A percentile compares a stretch with the other conserved stretches of the same genome.
These are phyloP conservation scores for Yponomeuta sedellus DNA, from an alignment of 2,888 invertebrate species.

Conservation along the genomic window DNA sequence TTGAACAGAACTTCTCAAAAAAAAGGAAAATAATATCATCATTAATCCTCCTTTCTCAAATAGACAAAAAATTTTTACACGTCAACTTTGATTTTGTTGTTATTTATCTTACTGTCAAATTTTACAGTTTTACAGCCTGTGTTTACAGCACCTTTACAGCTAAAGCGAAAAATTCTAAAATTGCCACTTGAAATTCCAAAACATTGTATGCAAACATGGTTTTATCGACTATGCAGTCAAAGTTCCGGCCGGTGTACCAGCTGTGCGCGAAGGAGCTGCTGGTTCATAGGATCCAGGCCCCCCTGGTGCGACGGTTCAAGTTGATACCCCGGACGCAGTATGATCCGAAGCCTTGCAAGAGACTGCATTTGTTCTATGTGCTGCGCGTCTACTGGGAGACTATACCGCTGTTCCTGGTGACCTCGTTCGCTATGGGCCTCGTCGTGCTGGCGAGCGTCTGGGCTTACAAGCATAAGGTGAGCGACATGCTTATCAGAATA, in stretches of 20 bases:
- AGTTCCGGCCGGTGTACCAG: neutral
- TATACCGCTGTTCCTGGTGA: slow-evolving; percentile 45
- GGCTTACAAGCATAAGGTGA: slow-evolving; percentile 47
- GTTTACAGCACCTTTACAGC: neutral
- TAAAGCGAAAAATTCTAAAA: neutral
- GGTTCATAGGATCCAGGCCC: neutral
- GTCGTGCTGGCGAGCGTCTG: slow-evolving; percentile 33
- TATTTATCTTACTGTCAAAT: too few relatives aligned
- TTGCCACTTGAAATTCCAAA: neutral
- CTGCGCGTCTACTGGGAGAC: slow-evolving; percentile 50
- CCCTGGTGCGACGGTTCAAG: slow-evolving; percentile 10
- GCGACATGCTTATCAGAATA: slow-evolving; percentile 7
- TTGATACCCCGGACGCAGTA: slow-evolving; percentile 53
- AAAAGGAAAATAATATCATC: too few relatives aligned
- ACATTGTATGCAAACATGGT: neutral
- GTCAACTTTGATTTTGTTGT: too few relatives aligned
- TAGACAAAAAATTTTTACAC: too few relatives aligned
- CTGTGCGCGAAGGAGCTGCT: neutral
- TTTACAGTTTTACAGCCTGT: too few relatives aligned
- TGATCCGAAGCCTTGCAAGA: slow-evolving; percentile 41
- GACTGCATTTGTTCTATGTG: slow-evolving; percentile 31
- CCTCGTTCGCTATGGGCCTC: slow-evolving; percentile 28
- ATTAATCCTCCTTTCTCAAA: too few relatives aligned
- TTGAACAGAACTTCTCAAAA: too few relatives aligned
- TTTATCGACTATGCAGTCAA: neutral